phyloP scores from a whole-genome alignment of 2,797 vertebrate species.

The Diglossa cyanea region DNA sequence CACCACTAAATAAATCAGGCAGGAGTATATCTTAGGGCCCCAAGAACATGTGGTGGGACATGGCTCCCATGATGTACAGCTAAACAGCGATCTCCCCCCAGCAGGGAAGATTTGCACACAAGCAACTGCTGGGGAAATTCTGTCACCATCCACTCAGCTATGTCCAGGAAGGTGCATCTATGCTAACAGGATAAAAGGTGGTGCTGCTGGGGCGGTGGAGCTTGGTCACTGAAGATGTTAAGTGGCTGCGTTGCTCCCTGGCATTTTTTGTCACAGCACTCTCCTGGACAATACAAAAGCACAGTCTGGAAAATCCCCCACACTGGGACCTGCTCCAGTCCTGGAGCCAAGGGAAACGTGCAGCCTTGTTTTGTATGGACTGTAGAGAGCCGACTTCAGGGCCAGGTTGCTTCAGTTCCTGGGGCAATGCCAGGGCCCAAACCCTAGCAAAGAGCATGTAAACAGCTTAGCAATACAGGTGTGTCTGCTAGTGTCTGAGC shows the following conservation, averaged over 20 bases:
- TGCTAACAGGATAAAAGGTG: background rate
- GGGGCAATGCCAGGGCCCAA: background rate
- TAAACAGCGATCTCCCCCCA: background rate
- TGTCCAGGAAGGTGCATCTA: background rate
- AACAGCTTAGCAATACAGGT: background rate
- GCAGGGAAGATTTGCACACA: background rate
- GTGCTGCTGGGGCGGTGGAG: background rate
- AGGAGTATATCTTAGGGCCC: background rate
- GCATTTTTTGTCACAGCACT: background rate
- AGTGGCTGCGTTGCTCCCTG: background rate
- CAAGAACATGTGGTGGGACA: rapidly evolving
- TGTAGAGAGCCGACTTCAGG: background rate
- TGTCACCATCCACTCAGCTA: background rate
- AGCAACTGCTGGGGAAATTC: background rate
- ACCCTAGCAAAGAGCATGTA: background rate
- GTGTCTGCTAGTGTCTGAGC: background rate
- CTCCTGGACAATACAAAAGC: background rate
- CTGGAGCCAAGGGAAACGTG: background rate
- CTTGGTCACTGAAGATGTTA: background rate
- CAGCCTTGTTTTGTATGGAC: rapidly evolving
- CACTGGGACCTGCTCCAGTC: background rate
- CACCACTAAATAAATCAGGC: background rate
- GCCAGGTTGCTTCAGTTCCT: background rate
- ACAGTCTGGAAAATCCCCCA: background rate
- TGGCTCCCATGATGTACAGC: background rate